phyloP scores from a whole-genome alignment of 2,113 vertebrate species.

The Ondatra zibethicus region DNA sequence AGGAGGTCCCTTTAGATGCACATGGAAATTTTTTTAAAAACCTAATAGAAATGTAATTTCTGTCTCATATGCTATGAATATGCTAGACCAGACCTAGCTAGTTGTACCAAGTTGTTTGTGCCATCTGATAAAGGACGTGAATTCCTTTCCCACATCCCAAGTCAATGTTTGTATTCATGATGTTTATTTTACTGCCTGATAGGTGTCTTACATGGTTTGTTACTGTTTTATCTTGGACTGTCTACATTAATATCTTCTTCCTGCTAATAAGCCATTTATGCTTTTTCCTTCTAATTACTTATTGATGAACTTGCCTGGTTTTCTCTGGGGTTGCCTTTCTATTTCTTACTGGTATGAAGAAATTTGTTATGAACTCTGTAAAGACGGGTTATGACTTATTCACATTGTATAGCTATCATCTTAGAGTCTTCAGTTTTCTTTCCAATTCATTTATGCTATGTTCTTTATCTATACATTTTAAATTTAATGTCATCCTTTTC shows the following conservation, averaged over 20 bases:
- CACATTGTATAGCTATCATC: neutral
- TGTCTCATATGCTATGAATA: rapidly evolving
- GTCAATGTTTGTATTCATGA: neutral
- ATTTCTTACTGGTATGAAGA: neutral
- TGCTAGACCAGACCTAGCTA: neutral
- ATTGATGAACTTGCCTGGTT: neutral
- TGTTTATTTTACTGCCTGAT: neutral
- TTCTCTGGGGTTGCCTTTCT: neutral
- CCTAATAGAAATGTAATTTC: neutral
- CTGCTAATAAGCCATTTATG: neutral
- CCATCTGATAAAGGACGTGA: neutral
- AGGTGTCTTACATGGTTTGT: neutral
- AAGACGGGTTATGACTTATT: neutral
- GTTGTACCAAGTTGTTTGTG: neutral
- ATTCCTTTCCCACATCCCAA: neutral
- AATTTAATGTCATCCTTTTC: too few relatives aligned
- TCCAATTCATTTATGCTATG: neutral
- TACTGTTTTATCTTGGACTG: neutral
- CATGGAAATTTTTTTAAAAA: neutral
- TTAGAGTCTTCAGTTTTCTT: neutral
- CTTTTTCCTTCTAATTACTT: neutral
- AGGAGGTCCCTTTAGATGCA: neutral
- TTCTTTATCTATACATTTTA: neutral
- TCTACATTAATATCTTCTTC: neutral
- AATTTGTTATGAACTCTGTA: neutral